Conservation (phyloP, 2,888 invertebrate genomes). For the Electrophaes corylata region DNA sequence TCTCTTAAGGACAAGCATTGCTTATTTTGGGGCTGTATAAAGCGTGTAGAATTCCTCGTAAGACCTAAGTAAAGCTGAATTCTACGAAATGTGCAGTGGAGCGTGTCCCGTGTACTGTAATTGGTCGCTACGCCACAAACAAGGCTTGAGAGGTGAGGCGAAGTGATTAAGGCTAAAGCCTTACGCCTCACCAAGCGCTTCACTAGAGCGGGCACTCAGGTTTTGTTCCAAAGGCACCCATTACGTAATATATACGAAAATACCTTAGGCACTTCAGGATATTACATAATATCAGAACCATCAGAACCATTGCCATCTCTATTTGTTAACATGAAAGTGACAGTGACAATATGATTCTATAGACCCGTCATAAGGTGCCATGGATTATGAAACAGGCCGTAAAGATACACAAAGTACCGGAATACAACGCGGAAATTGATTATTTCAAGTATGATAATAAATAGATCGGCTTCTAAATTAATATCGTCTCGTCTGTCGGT, state of each 20-base stretch:
- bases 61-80: too few species aligned
- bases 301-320: too few species aligned
- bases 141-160: neutral
- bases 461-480: conserved; percentile 2
- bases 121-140: neutral
- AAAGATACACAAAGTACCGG: neutral
- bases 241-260: neutral
- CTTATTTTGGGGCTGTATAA: too few species aligned
- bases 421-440: neutral
- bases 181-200: neutral
- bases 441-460: neutral
- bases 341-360: too few species aligned
- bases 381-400: neutral
- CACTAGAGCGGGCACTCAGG: neutral
- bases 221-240: neutral
- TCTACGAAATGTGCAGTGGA: too few species aligned
- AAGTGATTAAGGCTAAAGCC: neutral
- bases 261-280: too few species aligned
- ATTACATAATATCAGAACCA: too few species aligned
- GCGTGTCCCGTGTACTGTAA: neutral
- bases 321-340: too few species aligned
- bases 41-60: too few species aligned
- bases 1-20: too few species aligned
- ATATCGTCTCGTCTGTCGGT: neutral
- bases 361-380: too few species aligned